Base-by-base conservation (phyloP, 2,113 vertebrate species). In the Campylorhamphus procurvoides region DNA sequence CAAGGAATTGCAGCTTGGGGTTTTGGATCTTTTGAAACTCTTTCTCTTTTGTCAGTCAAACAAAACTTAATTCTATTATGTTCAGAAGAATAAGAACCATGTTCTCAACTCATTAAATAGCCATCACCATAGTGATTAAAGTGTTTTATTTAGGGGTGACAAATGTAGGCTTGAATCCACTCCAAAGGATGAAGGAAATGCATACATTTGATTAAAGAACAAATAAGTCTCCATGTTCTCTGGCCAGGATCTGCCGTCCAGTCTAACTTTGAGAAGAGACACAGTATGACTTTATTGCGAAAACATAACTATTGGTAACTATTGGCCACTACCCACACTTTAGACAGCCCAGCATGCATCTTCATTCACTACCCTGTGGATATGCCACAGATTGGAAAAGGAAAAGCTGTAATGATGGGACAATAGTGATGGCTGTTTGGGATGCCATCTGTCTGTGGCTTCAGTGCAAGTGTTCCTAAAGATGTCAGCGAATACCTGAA, bases 281-380 rank as follows among this genome's bases (percentile, higher is more conserved):
- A 56, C 50, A 52, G 50, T 52, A 52, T 27, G 25, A 52, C 15
- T 90, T 56, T 55, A 10, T 9, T 31, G 3, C 33, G 64, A 74
- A 86, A 81, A 47, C 12, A 5, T 7, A 29, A 9, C 37, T 37
- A 37, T 37, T 37, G 37, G 37, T 37, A 37, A 37, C 6, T 40
- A 2, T 2, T 46, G 37, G 2, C 6, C 7, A 12, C 1, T 5
- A 5, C 8, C 10, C 10, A 9, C 2, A 6, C 14, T 74, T 9
- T 7, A 8, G 14, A 29, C 19, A 67, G 23, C 8, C 14, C 69
- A 28, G 2, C 7, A 37, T 6, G 7, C 20, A 27, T 16, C 7
- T 17, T 15, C 31, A 55, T n/a, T 18, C 3, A 1, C 35, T 50
- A 3, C 35, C 14, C n/a, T 59, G 12, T 16, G 18, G 18, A 9